Conservation (phyloP, 1,140 invertebrate genomes). For the Atopsyche davidsoni region DNA sequence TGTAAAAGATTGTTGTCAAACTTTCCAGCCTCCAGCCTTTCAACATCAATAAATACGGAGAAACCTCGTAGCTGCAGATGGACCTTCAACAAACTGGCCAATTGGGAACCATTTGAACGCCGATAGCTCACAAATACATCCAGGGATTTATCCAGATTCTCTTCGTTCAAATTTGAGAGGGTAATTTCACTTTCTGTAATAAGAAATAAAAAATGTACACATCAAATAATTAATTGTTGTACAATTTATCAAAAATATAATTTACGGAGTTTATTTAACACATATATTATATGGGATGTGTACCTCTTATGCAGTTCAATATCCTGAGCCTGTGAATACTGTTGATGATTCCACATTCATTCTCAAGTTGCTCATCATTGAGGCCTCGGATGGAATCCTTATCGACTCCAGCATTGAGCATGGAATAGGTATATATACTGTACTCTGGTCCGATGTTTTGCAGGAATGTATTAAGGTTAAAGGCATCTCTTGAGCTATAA, state of each 20-base stretch:
- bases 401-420: slow-evolving; percentile 93
- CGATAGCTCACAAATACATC: slow-evolving; percentile 99
- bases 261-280: no score
- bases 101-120: slow-evolving; percentile 94
- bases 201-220: slow-evolving; percentile 18
- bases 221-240: not conserved
- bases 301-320: slow-evolving; percentile 78
- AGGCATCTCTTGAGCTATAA: slow-evolving; percentile 90
- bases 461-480: slow-evolving; percentile 87
- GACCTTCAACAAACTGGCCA: slow-evolving; percentile 89
- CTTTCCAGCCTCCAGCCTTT: slow-evolving; percentile 92
- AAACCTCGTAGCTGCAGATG: slow-evolving; percentile 92
- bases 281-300: slow-evolving; percentile 28
- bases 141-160: slow-evolving; percentile 77
- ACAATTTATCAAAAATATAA: slow-evolving; percentile 1
- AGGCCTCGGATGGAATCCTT: slow-evolving; percentile 73
- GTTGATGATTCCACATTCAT: slow-evolving; percentile 88
- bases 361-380: slow-evolving; percentile 84
- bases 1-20: slow-evolving; percentile 97
- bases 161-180: slow-evolving; percentile 58
- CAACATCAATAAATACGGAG: slow-evolving; percentile 93
- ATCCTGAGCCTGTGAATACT: slow-evolving; percentile 91
- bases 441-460: slow-evolving; percentile 84
- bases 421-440: slow-evolving; percentile 93
- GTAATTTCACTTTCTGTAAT: slow-evolving; percentile 53